Base-by-base conservation (phyloP, 1,140 invertebrate species). In the Anadara kagoshimensis region DNA sequence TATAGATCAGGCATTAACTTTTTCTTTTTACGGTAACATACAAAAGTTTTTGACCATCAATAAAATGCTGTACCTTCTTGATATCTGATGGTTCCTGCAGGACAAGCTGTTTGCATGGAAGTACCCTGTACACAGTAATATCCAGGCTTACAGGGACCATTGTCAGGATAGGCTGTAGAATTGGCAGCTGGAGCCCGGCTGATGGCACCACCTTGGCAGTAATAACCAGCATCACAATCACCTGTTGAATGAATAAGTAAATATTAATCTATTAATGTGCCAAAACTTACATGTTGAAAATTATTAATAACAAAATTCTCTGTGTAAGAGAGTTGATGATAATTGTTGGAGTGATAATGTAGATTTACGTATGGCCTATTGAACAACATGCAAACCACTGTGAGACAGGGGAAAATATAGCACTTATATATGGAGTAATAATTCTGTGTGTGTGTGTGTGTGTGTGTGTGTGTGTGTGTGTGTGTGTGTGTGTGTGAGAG, bases 151-250 rank as follows among this genome's bases (percentile, higher is more conserved):
- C 87, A 88, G 0, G 73, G 75, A 29, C 83, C 86, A 75, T 86
- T 88, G 18, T 78, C 24, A 11, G 85, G 83, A 73, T 84, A 86
- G 12, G 59, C 53, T 5, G 56, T 22, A 4, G 73, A 77, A 36
- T 36, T 36, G 14, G 85, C 68, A 16, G 57, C 51, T 3, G 87
- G 86, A n/a, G 82, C 80, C 14, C 70, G 59, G n/a, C 74, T 82
- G 57, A 62, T 73, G 24, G 87, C 79, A 20, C 85, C 83, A 24
- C 85, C 85, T 51, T 87, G 49, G 69, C 87, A 88, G 78, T 83
- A 87, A 59, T 83, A 87, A 0, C 87, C 87, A 36, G 76, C 85
- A 67, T 81, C 79, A 82, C 87, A 88, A n/a, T 80, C 77, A 73
- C 85, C 86, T 87, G 62, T 5, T n/a, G n/a, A n/a, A n/a, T n/a